Percentiles rank a stretch among this genome's conserved stretches.
Conservation (phyloP, 2,888 invertebrate genomes). For the Ennomos fuscantarius region DNA sequence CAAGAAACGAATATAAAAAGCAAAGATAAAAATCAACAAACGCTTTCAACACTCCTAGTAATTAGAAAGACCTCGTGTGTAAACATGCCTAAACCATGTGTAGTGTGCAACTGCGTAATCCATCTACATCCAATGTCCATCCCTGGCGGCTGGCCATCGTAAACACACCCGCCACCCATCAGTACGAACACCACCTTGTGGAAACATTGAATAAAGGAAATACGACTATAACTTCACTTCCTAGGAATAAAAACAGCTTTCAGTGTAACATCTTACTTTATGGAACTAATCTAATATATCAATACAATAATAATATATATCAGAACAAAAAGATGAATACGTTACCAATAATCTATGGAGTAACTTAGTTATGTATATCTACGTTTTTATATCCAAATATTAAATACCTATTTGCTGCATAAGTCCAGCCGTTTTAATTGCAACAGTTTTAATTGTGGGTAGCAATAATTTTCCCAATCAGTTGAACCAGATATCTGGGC, state of each 20-base stretch:
- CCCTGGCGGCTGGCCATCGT: constrained; percentile 56
- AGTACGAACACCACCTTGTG: constrained; percentile 51
- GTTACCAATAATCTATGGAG: no score
- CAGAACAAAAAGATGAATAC: no score
- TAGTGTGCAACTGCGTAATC: constrained; percentile 59
- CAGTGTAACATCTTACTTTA: no score
- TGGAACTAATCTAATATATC: no score
- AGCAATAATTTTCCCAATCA: constrained; percentile 28
- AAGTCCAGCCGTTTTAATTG: constrained; percentile 7
- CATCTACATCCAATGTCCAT: constrained; percentile 62
- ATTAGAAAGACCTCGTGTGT: constrained; percentile 55
- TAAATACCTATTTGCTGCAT: constrained; percentile 1
- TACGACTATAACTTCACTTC: not conserved
- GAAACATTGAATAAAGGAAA: constrained; percentile 14
- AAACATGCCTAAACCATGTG: constrained; percentile 50
- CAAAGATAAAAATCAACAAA: constrained; percentile 35
- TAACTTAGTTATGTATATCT: no score
- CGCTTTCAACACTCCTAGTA: constrained; percentile 41
- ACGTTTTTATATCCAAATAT: no score
- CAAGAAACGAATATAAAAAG: constrained; percentile 16
- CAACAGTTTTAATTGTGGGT: constrained; percentile 3
- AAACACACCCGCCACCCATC: constrained; percentile 53
- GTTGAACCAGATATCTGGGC: constrained; percentile 31
- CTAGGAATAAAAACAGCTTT: not conserved
- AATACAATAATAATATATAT: no score